Percentiles rank a stretch among this genome's conserved stretches.
Evolutionary conservation across 64 coral and sea anemone genomes (phyloP).

Genomic region (Exaiptasia diaphana): DNA sequence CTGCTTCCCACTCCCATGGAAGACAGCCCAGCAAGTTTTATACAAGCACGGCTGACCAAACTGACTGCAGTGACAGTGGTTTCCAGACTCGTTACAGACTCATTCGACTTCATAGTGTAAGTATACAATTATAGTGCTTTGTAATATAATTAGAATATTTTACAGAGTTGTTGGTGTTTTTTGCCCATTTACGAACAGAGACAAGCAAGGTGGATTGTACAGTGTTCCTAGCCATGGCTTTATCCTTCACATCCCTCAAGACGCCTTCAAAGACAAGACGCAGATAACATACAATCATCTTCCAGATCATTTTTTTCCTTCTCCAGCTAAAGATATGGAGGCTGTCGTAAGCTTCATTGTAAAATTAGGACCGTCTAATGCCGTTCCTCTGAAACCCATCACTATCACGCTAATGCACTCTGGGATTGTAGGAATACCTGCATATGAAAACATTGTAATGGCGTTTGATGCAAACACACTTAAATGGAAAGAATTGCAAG

Average conservation of each 20-base stretch:
- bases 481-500: neutral
- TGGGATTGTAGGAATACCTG: neutral
- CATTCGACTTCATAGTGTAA: too few species aligned
- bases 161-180: too few species aligned
- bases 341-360: neutral
- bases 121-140: too few species aligned
- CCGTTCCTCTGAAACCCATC: neutral
- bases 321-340: neutral
- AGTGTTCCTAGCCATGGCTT: neutral
- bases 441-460: neutral
- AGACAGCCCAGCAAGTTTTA: neutral
- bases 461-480: neutral
- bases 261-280: neutral
- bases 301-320: neutral
- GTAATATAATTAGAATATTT: too few species aligned
- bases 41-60: neutral
- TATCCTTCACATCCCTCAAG: neutral
- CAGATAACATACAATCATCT: neutral
- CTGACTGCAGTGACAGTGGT: neutral
- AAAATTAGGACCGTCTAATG: neutral
- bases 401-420: neutral
- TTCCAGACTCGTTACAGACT: neutral
- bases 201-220: neutral
- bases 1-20: too few species aligned
- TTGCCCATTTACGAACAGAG: too few species aligned